Base-by-base conservation (phyloP, 2,113 vertebrate genomes). In the Anarrhichthys ocellatus region DNA sequence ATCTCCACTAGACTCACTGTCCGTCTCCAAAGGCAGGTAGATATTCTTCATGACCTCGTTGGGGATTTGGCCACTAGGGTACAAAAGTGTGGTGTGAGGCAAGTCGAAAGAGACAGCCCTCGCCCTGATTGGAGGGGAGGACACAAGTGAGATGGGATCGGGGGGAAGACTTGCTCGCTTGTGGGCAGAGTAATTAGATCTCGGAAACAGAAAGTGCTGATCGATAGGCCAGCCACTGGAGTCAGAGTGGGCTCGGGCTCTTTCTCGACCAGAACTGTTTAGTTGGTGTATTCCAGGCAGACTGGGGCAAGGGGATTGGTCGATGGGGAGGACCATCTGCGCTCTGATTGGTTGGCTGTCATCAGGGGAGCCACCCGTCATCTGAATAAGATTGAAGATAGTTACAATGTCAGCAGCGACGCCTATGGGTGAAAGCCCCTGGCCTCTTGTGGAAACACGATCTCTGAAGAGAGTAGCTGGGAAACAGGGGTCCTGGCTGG, bases 371-470 rank as follows among this genome's bases (percentile, higher is more conserved):
- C 91, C 93, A 6, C 96, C 96, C 0, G 96, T 98, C 96, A 97
- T 97, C 70, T 98, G 97, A 86, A 98, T 96, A 58, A 99, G 96
- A 94, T 98, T 99, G 94, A 99, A 99, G 76, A 99, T 98, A 0
- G 98, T 97, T 87, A 99, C 97, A 1, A 99, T 97, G 84, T 99
- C 98, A 0, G 98, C 98, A 0, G 98, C 97, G 65, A 98, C 97
- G 0, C 96, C 95, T 91, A 97, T 97, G 64, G 96, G 96, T 91
- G 97, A 97, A 5, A 94, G 90, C 59, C 92, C 94, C 58, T 94
- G 93, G 80, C 94, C 93, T 85, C 93, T 88, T 10, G 92, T 80
- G 52, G 93, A 88, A 34, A 95, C 94, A 88, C 97, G 95, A 91
- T 99, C 97, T 88, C 97, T 95, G 94, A 99, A 99, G 5, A 99